A percentile compares a stretch with the other conserved stretches of the same genome.
These are phyloP conservation scores for Aricia agestis DNA, from an alignment of 1,140 invertebrate genomes.

Conservation along the genomic window DNA sequence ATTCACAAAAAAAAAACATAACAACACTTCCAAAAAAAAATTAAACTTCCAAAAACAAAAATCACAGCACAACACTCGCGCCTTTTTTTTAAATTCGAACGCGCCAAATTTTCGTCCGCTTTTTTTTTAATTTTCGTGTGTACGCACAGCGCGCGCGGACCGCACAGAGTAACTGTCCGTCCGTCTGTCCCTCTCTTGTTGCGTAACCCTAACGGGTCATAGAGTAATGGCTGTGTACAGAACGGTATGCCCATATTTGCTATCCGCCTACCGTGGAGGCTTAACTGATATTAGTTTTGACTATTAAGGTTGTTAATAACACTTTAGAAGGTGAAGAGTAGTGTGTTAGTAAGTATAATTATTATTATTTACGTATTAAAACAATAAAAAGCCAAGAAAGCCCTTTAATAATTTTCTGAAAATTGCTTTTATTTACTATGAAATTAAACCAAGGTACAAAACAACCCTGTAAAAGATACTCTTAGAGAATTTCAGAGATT, in stretches of 20 bases:
- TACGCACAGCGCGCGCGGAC: slow-evolving; percentile 39
- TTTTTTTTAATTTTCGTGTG: slow-evolving; percentile 32
- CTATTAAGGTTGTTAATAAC: not conserved
- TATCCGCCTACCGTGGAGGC: slow-evolving; percentile 6
- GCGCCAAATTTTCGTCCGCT: slow-evolving; percentile 17
- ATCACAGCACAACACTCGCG: slow-evolving; percentile 20
- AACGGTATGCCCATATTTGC: slow-evolving; percentile 30
- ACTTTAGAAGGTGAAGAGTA: not conserved
- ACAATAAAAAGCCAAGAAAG: no score
- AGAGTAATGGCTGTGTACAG: slow-evolving; percentile 55
- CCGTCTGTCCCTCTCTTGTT: slow-evolving; percentile 53
- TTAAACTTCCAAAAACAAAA: not conserved
- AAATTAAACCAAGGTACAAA: no score
- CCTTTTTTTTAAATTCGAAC: slow-evolving; percentile 8
- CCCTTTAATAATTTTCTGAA: no score
- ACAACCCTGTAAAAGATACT: not conserved
- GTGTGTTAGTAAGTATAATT: not conserved
- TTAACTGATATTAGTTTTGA: slow-evolving; percentile 14
- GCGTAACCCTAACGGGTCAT: slow-evolving; percentile 65
- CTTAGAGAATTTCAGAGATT: not conserved
- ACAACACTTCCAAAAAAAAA: slow-evolving; percentile 19
- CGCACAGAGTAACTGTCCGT: slow-evolving; percentile 52
- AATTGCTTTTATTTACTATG: no score
- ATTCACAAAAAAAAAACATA: slow-evolving; percentile 24
- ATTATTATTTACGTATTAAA: no score